These are phyloP conservation scores for Drosophila cyrtoloma DNA, from an alignment of 2,888 invertebrate species.

Conservation along the genomic window DNA sequence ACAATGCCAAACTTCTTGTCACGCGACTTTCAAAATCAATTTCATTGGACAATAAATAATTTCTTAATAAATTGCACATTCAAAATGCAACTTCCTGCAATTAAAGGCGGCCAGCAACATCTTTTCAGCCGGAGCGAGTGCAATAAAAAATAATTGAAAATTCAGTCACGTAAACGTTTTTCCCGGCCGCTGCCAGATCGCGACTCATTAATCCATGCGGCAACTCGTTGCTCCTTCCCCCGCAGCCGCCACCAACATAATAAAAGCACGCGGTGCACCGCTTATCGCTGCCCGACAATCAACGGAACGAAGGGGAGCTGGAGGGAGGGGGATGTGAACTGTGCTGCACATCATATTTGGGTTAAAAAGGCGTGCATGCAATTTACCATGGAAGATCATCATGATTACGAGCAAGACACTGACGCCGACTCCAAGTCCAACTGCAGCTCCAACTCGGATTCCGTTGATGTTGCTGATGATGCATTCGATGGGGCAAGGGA, in stretches of 20 bases:
- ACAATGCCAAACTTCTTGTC: slow-evolving; percentile 59
- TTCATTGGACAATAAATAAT: slow-evolving; percentile 73
- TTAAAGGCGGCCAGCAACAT: slow-evolving; percentile 63
- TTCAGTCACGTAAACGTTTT: slow-evolving; percentile 77
- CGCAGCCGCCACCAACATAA: slow-evolving; percentile 36
- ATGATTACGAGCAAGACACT: slow-evolving; percentile 57
- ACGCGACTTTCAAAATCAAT: slow-evolving; percentile 78
- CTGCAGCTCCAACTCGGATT: slow-evolving; percentile 13
- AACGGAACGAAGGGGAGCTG: slow-evolving; percentile 21
- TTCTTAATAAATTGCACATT: slow-evolving; percentile 76
- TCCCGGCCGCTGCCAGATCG: slow-evolving; percentile 69
- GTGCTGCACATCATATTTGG: slow-evolving; percentile 63
- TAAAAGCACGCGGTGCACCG: slow-evolving; percentile 51
- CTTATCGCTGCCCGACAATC: slow-evolving; percentile 66
- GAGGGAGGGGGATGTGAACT: background rate
- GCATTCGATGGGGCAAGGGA: slow-evolving; percentile 53
- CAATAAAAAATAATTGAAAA: slow-evolving; percentile 79
- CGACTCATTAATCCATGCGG: slow-evolving; percentile 71
- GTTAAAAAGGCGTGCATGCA: slow-evolving; percentile 75
- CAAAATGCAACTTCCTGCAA: slow-evolving; percentile 77
- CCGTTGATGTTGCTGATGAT: slow-evolving; percentile 54
- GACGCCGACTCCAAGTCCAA: slow-evolving; percentile 18
- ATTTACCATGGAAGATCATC: slow-evolving; percentile 68
- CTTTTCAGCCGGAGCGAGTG: slow-evolving; percentile 38
- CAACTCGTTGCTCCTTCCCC: slow-evolving; percentile 35